Base-by-base conservation (phyloP, 2,888 invertebrate genomes). In the Philereme transversata region DNA sequence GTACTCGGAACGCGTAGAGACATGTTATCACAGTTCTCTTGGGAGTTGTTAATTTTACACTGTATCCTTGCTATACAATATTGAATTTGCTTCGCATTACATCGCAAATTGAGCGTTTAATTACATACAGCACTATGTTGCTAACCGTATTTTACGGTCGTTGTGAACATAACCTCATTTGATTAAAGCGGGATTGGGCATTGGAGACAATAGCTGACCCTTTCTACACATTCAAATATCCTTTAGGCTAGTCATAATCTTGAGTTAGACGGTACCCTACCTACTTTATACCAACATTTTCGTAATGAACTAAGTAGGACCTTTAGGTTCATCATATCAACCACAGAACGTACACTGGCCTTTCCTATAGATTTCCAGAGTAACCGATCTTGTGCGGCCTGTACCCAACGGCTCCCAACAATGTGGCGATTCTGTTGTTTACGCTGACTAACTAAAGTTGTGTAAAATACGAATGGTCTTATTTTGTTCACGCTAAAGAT, bases 21-120 rank as follows among this genome's bases (percentile, higher is more conserved):
- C 22, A 22, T 3, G 22, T 22, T 22, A 22, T 22, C 22, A 22
- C 22, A 22, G 22, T 22, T 22, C 22, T 22, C 22, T 22, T 22
- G 22, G 22, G 22, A 22, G 22, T 22, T 2, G 22, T 22, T 22
- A 22, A 33, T 40, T 43, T 35, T 36, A 51, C 52, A 49, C 59
- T 55, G 40, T 44, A n/a, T n/a, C 35, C 4, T 5, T 10, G 34
- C 10, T 36, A 36, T 36, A 61, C 64, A 69, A 69, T 72, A 71
- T 72, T 72, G 70, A 74, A 70, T 74, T 73, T 69, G 64, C 68
- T 66, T 67, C 60, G 57, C 57, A 51, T 62, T 60, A 62, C 53
- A 62, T 63, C 59, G 57, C 62, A 70, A 72, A 71, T 73, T 68
- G 69, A 66, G 61, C 67, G 52, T 62, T 62, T 69, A 67, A 69